Base-by-base conservation (phyloP, 1,140 invertebrate genomes). In the Anastrepha obliqua region DNA sequence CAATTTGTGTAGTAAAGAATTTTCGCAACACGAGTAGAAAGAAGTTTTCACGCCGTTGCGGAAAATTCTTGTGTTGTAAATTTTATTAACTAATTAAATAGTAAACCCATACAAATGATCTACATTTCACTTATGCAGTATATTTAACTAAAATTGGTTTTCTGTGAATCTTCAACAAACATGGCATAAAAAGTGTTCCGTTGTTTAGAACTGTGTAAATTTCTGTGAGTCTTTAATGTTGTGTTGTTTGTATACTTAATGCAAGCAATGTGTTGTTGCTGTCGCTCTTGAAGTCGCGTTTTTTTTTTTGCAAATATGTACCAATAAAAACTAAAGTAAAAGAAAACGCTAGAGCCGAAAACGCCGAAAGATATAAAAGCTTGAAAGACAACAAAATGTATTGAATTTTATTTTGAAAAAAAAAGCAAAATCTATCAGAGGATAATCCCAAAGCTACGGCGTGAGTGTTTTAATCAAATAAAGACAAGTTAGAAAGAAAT, bases 21-120 rank as follows among this genome's bases (percentile, higher is more conserved):
- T 81, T 81, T 81, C 74, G 47, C 74, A 81, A 81, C 74, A 81
- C 74, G 74, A 81, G 74, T 81, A 81, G 74, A 81, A 29, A 29
- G 9, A 62, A 81, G 39, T 81, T 81, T 81, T 81, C 74, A 81
- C 44, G 74, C 74, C 44, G 74, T 47, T 29, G 74, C 74, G 47
- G 74, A 81, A 81, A 81, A 81, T 81, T 81, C 74, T 81, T 78
- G 44, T 55, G 51, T 51, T 78, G 15, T 51, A 55, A 67, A 67
- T 42, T 81, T 55, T 29, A 51, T n/a, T 20, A 51, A 29, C 9
- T 11, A 55, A 81, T 55, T 58, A 44, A 5, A 20, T 47, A 55
- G 74, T 55, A n/a, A 47, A 81, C 55, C 20, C 51, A 6, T 58
- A 13, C 17, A 55, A 81, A 81, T 58, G 55, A 55, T 81, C 17